Base-by-base conservation (phyloP, 1,140 invertebrate genomes). In the Diorhabda carinulata region DNA sequence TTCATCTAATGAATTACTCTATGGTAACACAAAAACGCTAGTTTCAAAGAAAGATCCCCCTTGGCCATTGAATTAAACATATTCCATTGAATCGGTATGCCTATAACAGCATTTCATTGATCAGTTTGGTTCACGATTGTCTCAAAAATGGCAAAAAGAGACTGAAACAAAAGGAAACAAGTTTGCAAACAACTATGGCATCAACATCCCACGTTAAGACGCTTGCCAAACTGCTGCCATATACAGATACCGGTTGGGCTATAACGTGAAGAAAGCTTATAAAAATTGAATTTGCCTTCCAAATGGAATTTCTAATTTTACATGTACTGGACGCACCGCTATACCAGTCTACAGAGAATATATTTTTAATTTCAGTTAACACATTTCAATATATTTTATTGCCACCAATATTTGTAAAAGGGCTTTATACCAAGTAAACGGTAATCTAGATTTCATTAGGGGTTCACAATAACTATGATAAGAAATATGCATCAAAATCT, bases 221-320 rank as follows among this genome's bases (percentile, higher is more conserved):
- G 52, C 64, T 65, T 65, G 64, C 56, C 47, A 45, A 57, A 25
- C 47, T 65, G 56, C 56, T 57, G 41, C 64, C 64, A 41, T 65
- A 41, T 65, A 57, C 52, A 43, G 64, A 42, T 41, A 65, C 64
- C n/a, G 56, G 64, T 65, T 57, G 43, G 41, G 41, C 9, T 65
- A 43, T 45, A 41, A 57, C n/a, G 42, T 56, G 40, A 56, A 65
- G 43, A 57, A 65, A 65, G 41, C 10, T 44, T 47, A 65, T 65
- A 65, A 65, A 65, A 65, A 65, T 65, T 56, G 56, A 57, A 65
- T 65, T 65, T 65, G 64, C 47, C 47, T 65, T 65, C 52, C 64
- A 65, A 57, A 65, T 65, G 56, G 40, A 65, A 65, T 65, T 57
- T 57, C 64, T 65, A 65, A 65, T 65, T 43, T 65, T 65, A 57